These are phyloP conservation scores for Drosophila kurseongensis DNA, from an alignment of 1,140 invertebrate species.

Conservation along the genomic window DNA sequence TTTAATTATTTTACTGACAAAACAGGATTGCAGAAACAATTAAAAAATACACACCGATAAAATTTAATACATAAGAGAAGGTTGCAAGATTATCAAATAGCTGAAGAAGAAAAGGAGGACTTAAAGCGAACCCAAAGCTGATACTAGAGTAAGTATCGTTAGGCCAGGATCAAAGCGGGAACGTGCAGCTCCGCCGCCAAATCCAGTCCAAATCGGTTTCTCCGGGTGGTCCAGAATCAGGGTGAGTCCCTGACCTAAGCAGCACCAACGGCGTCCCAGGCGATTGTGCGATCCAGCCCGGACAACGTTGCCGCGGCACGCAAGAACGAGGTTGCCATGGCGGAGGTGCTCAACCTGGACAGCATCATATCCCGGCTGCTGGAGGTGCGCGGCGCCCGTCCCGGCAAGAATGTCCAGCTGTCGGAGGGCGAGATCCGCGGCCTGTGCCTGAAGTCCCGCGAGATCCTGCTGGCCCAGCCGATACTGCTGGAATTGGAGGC, in stretches of 20 bases:
- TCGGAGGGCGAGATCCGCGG: conserved; percentile 97
- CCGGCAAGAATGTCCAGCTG: conserved; percentile 98
- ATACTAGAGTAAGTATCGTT: too few species aligned
- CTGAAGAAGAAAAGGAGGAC: too few species aligned
- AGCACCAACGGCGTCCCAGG: conserved; percentile 11
- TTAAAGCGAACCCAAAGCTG: too few species aligned
- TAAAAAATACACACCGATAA: too few species aligned
- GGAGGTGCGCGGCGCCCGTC: conserved; percentile 93
- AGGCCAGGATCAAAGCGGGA: too few species aligned
- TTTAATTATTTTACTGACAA: too few species aligned
- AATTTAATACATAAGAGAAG: too few species aligned
- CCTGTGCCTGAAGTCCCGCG: conserved; percentile 96
- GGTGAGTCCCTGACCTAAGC: conserved; percentile 2
- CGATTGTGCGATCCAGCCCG: neutral
- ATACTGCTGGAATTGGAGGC: conserved; percentile 98
- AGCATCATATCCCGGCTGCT: conserved; percentile 56
- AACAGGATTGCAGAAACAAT: too few species aligned
- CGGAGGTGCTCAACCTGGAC: conserved; percentile 58
- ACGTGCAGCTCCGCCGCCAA: too few species aligned
- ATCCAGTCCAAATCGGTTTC: too few species aligned
- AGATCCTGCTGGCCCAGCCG: conserved; percentile 99
- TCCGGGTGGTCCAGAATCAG: neutral
- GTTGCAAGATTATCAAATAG: too few species aligned
- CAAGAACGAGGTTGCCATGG: conserved; percentile 33
- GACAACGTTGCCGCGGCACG: conserved; percentile 6